Percentiles rank a stretch among this genome's conserved stretches.
Conservation (phyloP, 2,113 vertebrate species). For the Leptodactylus fuscus region DNA sequence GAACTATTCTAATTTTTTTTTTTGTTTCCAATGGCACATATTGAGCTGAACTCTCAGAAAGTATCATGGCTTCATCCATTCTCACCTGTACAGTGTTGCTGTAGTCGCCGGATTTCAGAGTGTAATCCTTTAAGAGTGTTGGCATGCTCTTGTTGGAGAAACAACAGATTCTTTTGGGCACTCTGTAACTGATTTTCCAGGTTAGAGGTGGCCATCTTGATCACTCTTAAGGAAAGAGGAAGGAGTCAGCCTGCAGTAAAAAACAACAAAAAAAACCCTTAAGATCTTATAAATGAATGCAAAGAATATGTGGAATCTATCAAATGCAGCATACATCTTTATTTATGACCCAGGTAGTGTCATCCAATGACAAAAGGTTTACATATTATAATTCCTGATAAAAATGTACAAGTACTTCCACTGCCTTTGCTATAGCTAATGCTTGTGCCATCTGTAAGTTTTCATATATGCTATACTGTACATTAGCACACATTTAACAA, state of each 20-base stretch:
- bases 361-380: no score
- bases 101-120: slow-evolving; percentile 88
- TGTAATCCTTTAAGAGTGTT: slow-evolving; percentile 91
- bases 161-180: slow-evolving; percentile 94
- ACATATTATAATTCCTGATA: no score
- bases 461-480: no score
- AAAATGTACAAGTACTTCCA: no score
- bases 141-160: slow-evolving; percentile 94
- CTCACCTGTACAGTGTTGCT: slow-evolving; percentile 95
- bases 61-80: background rate
- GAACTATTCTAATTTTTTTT: no score
- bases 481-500: no score
- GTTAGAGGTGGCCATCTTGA: slow-evolving; percentile 87
- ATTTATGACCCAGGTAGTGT: no score
- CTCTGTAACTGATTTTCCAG: slow-evolving; percentile 97
- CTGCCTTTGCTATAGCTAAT: no score
- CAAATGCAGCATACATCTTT: background rate
- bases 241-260: background rate
- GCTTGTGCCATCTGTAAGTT: no score
- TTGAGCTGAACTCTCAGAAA: background rate
- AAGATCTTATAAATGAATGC: background rate
- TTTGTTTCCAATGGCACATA: no score
- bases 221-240: slow-evolving; percentile 47
- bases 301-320: background rate
- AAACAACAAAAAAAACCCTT: no score